phyloP scores from a whole-genome alignment of 2,113 vertebrate species.

The Chamaetylas fuelleborni region DNA sequence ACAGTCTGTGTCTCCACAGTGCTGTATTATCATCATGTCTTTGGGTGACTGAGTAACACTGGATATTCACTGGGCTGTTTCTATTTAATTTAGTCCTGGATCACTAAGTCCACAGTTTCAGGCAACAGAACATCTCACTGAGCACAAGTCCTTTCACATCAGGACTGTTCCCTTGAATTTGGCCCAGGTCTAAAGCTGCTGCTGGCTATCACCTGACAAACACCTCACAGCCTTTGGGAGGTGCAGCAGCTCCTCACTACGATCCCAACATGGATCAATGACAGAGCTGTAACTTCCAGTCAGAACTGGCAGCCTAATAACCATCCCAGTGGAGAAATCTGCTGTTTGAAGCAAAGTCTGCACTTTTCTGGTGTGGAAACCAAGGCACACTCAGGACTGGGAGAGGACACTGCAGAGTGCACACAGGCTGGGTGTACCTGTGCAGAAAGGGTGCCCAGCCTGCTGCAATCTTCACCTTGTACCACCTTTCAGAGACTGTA shows the following conservation, averaged over 20 bases:
- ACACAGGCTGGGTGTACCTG: neutral
- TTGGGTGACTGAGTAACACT: neutral
- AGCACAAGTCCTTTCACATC: neutral
- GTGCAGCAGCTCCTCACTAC: neutral
- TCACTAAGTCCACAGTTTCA: neutral
- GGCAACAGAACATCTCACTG: neutral
- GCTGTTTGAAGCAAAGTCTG: neutral
- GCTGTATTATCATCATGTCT: neutral
- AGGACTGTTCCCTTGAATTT: neutral
- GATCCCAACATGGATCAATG: fast-evolving
- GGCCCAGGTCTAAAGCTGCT: neutral
- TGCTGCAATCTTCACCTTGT: neutral
- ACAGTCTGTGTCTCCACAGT: neutral
- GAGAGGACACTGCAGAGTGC: neutral
- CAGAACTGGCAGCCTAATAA: neutral
- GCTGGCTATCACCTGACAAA: neutral
- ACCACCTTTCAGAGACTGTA: neutral
- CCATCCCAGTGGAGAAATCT: neutral
- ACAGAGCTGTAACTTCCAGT: neutral
- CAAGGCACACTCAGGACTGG: neutral
- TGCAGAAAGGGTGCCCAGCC: neutral
- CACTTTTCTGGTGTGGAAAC: neutral
- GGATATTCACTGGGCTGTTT: neutral
- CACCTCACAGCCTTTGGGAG: neutral
- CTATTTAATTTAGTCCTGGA: constrained; percentile 16